Evolutionary conservation across 2,797 vertebrate genomes (phyloP).

Genomic region (Gallinago nigripennis): DNA sequence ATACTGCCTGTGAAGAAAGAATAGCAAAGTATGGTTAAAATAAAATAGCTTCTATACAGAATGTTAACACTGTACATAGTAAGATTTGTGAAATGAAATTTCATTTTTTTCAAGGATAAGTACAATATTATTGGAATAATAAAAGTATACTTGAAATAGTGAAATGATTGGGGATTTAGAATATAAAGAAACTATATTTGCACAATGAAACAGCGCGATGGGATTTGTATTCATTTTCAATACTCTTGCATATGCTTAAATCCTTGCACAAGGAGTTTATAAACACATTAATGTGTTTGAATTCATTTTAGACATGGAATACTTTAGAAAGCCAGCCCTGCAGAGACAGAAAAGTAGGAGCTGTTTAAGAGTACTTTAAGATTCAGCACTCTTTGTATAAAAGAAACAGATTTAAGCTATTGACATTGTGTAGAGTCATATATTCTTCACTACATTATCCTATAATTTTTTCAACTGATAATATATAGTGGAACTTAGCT

Average conservation of each 20-base stretch:
- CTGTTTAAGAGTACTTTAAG: background rate
- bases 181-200: slow-evolving; percentile 21
- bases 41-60: background rate
- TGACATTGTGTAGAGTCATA: background rate
- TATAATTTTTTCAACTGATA: slow-evolving; percentile 1
- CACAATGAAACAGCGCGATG: background rate
- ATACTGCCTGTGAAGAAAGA: background rate
- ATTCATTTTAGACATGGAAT: background rate
- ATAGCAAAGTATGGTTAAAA: background rate
- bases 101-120: background rate
- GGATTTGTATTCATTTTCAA: background rate
- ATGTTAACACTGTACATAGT: background rate
- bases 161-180: background rate
- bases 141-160: slow-evolving; percentile 25
- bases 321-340: background rate
- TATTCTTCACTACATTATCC: background rate
- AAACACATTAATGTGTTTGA: background rate
- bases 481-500: background rate
- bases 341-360: background rate
- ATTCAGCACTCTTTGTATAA: background rate
- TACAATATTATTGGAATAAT: background rate
- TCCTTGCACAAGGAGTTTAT: slow-evolving; percentile 22
- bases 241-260: background rate
- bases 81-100: slow-evolving; percentile 20
- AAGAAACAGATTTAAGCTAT: background rate